Base-by-base conservation (phyloP, 2,113 vertebrate genomes). In the Austrofundulus limnaeus region DNA sequence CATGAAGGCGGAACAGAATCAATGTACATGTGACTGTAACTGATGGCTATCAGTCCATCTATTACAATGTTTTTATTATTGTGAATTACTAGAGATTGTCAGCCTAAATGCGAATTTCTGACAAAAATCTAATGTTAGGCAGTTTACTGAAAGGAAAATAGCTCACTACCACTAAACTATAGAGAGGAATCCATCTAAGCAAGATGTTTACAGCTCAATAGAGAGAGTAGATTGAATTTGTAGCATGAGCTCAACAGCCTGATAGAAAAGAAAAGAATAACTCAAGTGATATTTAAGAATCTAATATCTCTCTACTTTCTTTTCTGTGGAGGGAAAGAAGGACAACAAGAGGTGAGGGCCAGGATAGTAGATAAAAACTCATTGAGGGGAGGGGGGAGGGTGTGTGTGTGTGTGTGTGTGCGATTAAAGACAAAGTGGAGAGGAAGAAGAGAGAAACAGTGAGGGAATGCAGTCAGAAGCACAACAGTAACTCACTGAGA, bases 291-390 rank as follows among this genome's bases (percentile, higher is more conserved):
- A 37, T 60, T 65, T 62, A 31, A 34, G 53, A 52, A 71, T 50
- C 28, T 20, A 64, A 49, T 63, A 60, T 45, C 45, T 59, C 45
- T 59, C 24, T 31, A 43, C 49, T 57, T 43, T 62, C 15, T 49
- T 42, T 61, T 48, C 20, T 25, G 38, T 51, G 61, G 14, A 31
- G 49, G 20, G 21, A 59, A 47, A 61, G 39, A 56, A 12, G 56
- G 68, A 72, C 77, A 81, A 75, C 77, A 72, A 60, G 66, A 86
- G 81, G 78, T 86, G 71, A 84, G 75, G 61, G 74, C 56, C 58
- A 62, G 66, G 37, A 53, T 47, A 47, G 60, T 10, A 81, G 69
- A 82, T 75, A 77, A 75, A 56, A 59, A 66, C 21, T 43, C 50
- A 71, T 64, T 54, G 41, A 23, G 17, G 12, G 20, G 20, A 19